Percentiles rank a stretch among this genome's conserved stretches.
Conservation (phyloP, 1,140 invertebrate genomes). For the Phocides pigmalion region DNA sequence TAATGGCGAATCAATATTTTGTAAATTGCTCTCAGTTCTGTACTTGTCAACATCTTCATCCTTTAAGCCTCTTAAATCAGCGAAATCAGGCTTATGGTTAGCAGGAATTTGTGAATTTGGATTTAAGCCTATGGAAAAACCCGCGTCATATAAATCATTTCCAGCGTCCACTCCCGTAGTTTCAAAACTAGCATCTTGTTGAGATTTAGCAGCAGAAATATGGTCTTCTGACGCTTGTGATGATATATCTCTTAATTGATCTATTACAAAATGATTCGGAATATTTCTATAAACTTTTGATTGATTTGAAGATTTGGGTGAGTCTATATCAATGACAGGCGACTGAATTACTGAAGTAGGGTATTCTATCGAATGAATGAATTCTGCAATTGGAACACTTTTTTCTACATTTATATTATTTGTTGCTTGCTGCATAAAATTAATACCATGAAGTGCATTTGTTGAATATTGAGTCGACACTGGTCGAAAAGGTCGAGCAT, state of each 20-base stretch:
- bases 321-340: slow-evolving; percentile 85
- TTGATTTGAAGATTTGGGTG: slow-evolving; percentile 57
- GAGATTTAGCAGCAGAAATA: slow-evolving; percentile 63
- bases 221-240: slow-evolving; percentile 81
- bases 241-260: slow-evolving; percentile 65
- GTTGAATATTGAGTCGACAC: slow-evolving; percentile 39
- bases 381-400: slow-evolving; percentile 86
- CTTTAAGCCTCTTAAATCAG: slow-evolving; percentile 71
- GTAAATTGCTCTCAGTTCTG: slow-evolving; percentile 72
- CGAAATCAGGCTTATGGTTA: slow-evolving; percentile 65
- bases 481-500: slow-evolving; percentile 82
- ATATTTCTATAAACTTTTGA: slow-evolving; percentile 71
- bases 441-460: slow-evolving; percentile 51
- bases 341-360: slow-evolving; percentile 86
- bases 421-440: slow-evolving; percentile 46
- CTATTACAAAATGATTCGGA: slow-evolving; percentile 60
- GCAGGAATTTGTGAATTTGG: slow-evolving; percentile 41
- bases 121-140: slow-evolving; percentile 54
- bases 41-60: slow-evolving; percentile 75
- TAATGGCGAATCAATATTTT: slow-evolving; percentile 79
- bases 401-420: slow-evolving; percentile 83
- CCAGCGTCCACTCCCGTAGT: slow-evolving; percentile 60
- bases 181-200: slow-evolving; percentile 72
- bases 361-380: slow-evolving; percentile 86
- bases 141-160: slow-evolving; percentile 66